Evolutionary conservation across 2,888 invertebrate genomes (phyloP).

Genomic region (Drosophila bunnanda): DNA sequence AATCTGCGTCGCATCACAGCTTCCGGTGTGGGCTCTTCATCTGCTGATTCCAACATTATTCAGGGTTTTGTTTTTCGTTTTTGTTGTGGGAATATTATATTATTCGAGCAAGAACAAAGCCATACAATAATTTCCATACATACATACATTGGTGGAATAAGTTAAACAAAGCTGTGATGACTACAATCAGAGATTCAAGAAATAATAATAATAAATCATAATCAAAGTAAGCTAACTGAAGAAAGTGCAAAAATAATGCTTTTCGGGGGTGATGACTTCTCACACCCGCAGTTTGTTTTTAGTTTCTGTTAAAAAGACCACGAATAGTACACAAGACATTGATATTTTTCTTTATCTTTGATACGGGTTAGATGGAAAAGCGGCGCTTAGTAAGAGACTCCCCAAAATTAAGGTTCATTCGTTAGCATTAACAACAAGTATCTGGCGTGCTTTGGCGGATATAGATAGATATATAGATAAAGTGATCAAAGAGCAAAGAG

Average conservation of each 20-base stretch:
- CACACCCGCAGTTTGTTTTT: slow-evolving; percentile 31
- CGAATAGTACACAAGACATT: slow-evolving; percentile 27
- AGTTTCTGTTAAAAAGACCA: slow-evolving; percentile 43
- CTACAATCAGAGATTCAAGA: slow-evolving; percentile 64
- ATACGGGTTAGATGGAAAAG: slow-evolving; percentile 44
- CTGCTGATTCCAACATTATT: slow-evolving; percentile 54
- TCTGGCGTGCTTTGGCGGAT: slow-evolving; percentile 57
- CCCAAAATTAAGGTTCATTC: slow-evolving; percentile 26
- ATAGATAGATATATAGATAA: slow-evolving; percentile 14
- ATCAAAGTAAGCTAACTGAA: slow-evolving; percentile 51
- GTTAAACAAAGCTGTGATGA: slow-evolving; percentile 69
- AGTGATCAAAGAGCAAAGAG: slow-evolving; percentile 28
- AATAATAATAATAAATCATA: slow-evolving; percentile 36
- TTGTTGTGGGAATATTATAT: slow-evolving; percentile 9
- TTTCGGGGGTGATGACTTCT: background rate
- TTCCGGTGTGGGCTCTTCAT: slow-evolving; percentile 61
- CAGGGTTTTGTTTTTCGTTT: slow-evolving; percentile 16
- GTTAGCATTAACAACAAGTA: slow-evolving; percentile 44
- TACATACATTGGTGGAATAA: slow-evolving; percentile 75
- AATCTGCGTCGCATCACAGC: slow-evolving; percentile 81
- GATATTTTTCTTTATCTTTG: slow-evolving; percentile 7
- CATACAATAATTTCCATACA: slow-evolving; percentile 63
- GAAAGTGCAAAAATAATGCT: slow-evolving; percentile 67
- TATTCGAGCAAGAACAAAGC: slow-evolving; percentile 62
- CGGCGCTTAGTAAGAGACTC: slow-evolving; percentile 39